Percentiles rank a stretch among this genome's conserved stretches.
phyloP scores from a whole-genome alignment of 2,888 invertebrate genomes.

The Lepas anatifera region DNA sequence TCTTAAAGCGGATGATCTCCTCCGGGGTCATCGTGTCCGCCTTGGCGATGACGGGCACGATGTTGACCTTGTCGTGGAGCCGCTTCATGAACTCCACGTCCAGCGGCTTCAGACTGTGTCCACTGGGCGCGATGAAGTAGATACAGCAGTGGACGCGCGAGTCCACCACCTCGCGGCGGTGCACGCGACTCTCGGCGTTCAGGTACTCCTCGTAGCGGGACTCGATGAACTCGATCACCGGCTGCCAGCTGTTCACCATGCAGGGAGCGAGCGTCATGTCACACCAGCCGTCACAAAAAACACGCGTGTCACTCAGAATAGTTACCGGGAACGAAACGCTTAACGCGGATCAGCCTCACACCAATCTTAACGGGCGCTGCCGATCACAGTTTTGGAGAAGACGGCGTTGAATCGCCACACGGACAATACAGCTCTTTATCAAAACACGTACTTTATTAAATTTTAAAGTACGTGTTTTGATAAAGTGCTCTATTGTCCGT shows the following conservation, averaged over 20 bases:
- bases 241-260: conserved; percentile 68
- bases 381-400: no score
- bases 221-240: conserved; percentile 94
- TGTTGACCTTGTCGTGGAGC: conserved; percentile 97
- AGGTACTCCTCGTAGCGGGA: conserved; percentile 91
- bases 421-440: no score
- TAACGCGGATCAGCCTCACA: no score
- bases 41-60: conserved; percentile 96
- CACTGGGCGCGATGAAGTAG: conserved; percentile 92
- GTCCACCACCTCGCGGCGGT: conserved; percentile 71
- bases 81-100: conserved; percentile 99
- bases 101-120: conserved; percentile 73
- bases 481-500: no score
- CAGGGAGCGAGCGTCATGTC: background rate
- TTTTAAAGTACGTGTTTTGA: no score
- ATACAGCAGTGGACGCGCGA: conserved; percentile 94
- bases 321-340: no score
- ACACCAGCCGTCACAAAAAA: no score
- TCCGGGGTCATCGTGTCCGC: conserved; percentile 98
- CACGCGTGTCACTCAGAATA: no score
- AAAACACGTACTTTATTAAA: no score
- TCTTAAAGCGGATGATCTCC: conserved; percentile 91
- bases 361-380: no score
- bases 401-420: no score
- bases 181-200: conserved; percentile 91